Evolutionary conservation across 2,113 vertebrate genomes (phyloP), one percentile per base, ranked within the genome.

Genomic region (Corythaeola cristata): DNA sequence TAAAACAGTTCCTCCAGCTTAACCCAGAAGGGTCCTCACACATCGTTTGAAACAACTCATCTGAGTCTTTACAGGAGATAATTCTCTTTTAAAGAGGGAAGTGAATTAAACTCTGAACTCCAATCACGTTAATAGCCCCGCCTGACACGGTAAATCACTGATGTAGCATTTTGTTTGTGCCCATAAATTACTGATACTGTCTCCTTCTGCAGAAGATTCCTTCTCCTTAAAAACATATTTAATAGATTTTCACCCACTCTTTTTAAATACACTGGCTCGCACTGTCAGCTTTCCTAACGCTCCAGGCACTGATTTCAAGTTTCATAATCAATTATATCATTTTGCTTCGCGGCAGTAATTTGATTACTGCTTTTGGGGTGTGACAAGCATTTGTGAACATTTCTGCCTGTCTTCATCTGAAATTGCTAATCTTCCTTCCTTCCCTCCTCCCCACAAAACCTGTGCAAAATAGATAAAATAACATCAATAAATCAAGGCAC

Each of bases 381-480:
- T 96, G 94, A 96, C 89, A 95, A 74, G 63, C 87, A 77, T 87
- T 94, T 89, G 58, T 80, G 87, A 90, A 91, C 87, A 63, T 76
- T 95, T 92, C 89, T 94, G 75, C 89, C 84, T 45, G 39, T 92
- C 95, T 89, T 93, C 89, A 95, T 92, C 93, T 74, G 63, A 89
- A 97, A 94, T 76, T 95, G 81, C 81, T 95, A 74, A 97, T 97
- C 91, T 94, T 76, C 67, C 77, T 85, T 89, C 66, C 63, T 68
- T 58, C 63, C 91, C 66, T 95, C 80, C 83, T 88, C 74, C 91
- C 89, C 0, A 11, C 82, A 94, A 93, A 94, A 91, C 94, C 95
- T 94, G 91, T 69, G 91, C 81, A 95, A 95, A 97, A 95, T 89
- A 96, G 92, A 96, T 97, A 96, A 96, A 97, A 96, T 67, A 95